A percentile compares a stretch with the other conserved stretches of the same genome.
Evolutionary conservation across 2,888 invertebrate genomes (phyloP).

Genomic region (Eulithis prunata): DNA sequence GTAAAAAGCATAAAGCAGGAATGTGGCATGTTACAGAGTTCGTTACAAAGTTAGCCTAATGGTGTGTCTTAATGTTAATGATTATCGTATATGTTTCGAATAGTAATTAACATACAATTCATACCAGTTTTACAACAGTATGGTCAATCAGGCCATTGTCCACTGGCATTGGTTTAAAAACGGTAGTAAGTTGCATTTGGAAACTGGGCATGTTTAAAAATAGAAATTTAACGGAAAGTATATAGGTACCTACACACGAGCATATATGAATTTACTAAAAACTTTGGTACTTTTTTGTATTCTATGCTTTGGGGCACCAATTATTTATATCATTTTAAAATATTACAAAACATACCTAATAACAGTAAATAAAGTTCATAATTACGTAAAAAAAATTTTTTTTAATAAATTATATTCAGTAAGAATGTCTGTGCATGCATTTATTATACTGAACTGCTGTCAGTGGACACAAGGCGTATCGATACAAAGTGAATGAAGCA

Average conservation of each 20-base stretch:
- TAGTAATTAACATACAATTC: conserved; percentile 45
- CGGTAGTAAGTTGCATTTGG: background rate
- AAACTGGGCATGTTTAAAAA: no score
- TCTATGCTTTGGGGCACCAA: no score
- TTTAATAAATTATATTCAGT: no score
- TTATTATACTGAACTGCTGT: background rate
- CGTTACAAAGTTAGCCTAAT: conserved; percentile 61
- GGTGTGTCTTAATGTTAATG: conserved; percentile 55
- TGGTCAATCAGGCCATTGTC: conserved; percentile 19
- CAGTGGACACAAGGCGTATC: conserved; percentile 28
- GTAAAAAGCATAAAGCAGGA: conserved; percentile 22
- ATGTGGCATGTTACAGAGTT: conserved; percentile 39
- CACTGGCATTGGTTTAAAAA: conserved; percentile 7
- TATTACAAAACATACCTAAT: no score
- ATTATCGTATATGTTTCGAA: conserved; percentile 46
- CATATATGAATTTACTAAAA: no score
- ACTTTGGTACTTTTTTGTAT: no score
- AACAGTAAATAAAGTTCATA: no score
- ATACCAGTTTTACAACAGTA: conserved; percentile 31
- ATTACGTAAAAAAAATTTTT: no score
- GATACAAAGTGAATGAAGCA: conserved; percentile 40
- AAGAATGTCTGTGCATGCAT: no score
- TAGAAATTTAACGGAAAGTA: no score
- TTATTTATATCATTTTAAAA: no score
- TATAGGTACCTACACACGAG: no score